Percentiles rank a stretch among this genome's conserved stretches.
phyloP scores from a whole-genome alignment of 2,888 invertebrate species.

The Drosophila neonasuta region DNA sequence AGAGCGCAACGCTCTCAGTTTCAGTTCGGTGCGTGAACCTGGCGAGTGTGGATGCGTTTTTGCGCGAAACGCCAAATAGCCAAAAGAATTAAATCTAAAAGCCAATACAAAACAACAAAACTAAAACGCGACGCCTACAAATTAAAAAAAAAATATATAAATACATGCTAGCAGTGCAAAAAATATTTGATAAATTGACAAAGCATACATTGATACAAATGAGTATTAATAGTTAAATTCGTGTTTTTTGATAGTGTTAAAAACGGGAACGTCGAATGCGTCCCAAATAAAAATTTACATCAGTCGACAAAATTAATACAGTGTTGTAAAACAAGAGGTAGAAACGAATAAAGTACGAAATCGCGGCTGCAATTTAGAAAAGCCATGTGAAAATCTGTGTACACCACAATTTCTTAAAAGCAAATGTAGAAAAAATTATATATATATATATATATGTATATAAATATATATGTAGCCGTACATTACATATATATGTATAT shows the following conservation, averaged over 20 bases:
- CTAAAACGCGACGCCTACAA: constrained; percentile 44
- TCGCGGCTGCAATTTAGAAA: constrained; percentile 48
- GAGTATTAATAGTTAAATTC: constrained; percentile 10
- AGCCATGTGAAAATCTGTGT: constrained; percentile 74
- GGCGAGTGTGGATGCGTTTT: constrained; percentile 79
- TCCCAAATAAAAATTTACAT: constrained; percentile 24
- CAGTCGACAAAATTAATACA: constrained; percentile 9
- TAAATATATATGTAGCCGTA: constrained; percentile 35
- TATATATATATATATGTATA: constrained; percentile 44
- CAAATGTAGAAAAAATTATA: constrained; percentile 60
- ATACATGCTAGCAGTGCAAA: constrained; percentile 18
- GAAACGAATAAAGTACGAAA: constrained; percentile 19
- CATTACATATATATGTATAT: constrained; percentile 52
- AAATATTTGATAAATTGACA: constrained; percentile 11
- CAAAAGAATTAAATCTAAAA: constrained; percentile 43
- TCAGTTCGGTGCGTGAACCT: constrained; percentile 81
- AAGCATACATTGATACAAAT: constrained; percentile 9
- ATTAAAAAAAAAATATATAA: constrained; percentile 27
- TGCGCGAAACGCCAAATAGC: constrained; percentile 59
- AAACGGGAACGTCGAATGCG: constrained; percentile 8
- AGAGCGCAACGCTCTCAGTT: constrained; percentile 37
- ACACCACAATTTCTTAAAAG: constrained; percentile 76
- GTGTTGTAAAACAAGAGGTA: constrained; percentile 27
- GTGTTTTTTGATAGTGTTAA: constrained; percentile 29
- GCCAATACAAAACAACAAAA: constrained; percentile 48